These are phyloP conservation scores for Ptychobarbus kaznakovi DNA, from an alignment of 2,797 vertebrate genomes.

Conservation along the genomic window DNA sequence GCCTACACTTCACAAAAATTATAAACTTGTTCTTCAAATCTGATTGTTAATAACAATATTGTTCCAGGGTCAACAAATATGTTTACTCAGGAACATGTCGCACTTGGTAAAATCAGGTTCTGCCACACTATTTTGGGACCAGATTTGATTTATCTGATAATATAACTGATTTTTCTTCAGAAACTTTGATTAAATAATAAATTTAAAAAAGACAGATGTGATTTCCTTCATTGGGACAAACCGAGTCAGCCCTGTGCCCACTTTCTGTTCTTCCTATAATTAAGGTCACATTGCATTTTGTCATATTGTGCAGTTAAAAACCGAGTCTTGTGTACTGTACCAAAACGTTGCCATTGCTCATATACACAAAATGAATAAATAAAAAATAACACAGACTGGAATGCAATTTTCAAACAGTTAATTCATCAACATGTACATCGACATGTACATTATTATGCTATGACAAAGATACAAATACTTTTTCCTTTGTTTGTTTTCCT, in stretches of 20 bases:
- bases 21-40: no score
- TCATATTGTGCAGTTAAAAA: neutral
- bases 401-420: no score
- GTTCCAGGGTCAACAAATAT: no score
- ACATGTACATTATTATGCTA: neutral
- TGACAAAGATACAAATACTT: no score
- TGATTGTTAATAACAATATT: no score
- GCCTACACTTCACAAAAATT: no score
- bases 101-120: no score
- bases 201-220: neutral
- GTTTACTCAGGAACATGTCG: no score
- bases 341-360: no score
- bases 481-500: neutral
- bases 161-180: neutral
- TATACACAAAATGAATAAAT: no score
- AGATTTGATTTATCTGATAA: neutral
- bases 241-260: neutral
- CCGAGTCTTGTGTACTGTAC: neutral
- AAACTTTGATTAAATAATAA: neutral
- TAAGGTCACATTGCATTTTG: neutral
- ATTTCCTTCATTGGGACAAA: conserved; percentile 8
- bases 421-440: no score
- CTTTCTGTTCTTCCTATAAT: neutral
- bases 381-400: neutral
- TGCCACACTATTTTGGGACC: neutral